Percentiles rank a stretch among this genome's conserved stretches.
These are phyloP conservation scores for Phenganax subtilis DNA, from an alignment of 92 coral and sea anemone species.

Conservation along the genomic window DNA sequence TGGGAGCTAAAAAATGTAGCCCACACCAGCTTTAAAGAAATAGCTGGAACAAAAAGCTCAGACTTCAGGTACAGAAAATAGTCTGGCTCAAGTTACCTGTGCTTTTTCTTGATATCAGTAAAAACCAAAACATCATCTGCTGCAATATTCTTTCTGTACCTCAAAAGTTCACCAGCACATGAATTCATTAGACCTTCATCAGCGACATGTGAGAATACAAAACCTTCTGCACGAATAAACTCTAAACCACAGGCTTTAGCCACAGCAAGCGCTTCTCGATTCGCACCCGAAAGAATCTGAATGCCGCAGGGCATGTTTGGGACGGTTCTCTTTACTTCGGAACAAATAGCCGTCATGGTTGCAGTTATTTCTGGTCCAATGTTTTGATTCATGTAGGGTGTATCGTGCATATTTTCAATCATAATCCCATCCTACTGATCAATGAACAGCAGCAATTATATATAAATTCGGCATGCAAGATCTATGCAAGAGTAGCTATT, in stretches of 20 bases:
- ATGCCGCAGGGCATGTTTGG: slow-evolving; percentile 74
- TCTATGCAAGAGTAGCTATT: no score
- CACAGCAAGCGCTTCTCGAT: slow-evolving; percentile 82
- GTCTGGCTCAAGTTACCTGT: slow-evolving; percentile 56
- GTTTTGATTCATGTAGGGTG: slow-evolving; percentile 86
- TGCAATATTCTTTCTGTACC: slow-evolving; percentile 77
- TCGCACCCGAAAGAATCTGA: slow-evolving; percentile 76
- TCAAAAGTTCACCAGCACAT: slow-evolving; percentile 90
- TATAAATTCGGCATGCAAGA: no score
- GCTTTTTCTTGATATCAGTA: slow-evolving; percentile 95
- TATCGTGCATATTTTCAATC: slow-evolving; percentile 95
- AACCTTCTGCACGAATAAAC: slow-evolving; percentile 90
- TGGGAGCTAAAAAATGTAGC: slow-evolving; percentile 61
- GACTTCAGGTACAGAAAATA: background rate
- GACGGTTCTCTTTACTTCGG: slow-evolving; percentile 62
- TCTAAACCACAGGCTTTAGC: slow-evolving; percentile 87
- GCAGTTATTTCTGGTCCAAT: slow-evolving; percentile 98
- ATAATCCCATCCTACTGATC: slow-evolving; percentile 78
- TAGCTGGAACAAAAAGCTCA: background rate
- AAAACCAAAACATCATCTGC: slow-evolving; percentile 85
- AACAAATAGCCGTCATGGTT: slow-evolving; percentile 84
- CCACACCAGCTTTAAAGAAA: background rate
- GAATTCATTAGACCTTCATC: slow-evolving; percentile 97
- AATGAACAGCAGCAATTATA: background rate
- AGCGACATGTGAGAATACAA: slow-evolving; percentile 87